phyloP scores from a whole-genome alignment of 2,888 invertebrate species.

The Danaus chrysippus region DNA sequence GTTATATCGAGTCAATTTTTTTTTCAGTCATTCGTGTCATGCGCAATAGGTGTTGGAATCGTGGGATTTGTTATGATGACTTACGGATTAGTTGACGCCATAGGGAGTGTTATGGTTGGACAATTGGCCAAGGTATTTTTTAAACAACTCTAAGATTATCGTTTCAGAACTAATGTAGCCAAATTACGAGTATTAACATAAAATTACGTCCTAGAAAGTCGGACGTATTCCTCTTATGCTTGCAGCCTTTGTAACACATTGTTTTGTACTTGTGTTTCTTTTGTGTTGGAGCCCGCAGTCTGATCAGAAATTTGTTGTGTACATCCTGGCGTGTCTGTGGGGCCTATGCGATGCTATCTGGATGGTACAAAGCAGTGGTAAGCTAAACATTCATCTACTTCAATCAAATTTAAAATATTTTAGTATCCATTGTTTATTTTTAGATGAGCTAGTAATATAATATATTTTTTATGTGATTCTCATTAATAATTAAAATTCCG shows the following conservation, averaged over 20 bases:
- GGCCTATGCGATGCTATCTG: constrained; percentile 82
- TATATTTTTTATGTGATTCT: too few species aligned
- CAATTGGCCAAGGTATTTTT: constrained; percentile 57
- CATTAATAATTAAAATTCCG: too few species aligned
- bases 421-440: background rate
- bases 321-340: constrained; percentile 80
- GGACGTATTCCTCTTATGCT: constrained; percentile 75
- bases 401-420: background rate
- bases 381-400: constrained; percentile 28
- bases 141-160: too few species aligned
- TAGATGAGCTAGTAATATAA: background rate
- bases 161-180: too few species aligned
- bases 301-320: constrained; percentile 69
- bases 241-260: constrained; percentile 75
- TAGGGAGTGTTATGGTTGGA: constrained; percentile 75
- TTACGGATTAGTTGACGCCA: constrained; percentile 80
- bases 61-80: constrained; percentile 85
- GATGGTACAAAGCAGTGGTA: constrained; percentile 83
- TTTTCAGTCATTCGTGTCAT: constrained; percentile 77
- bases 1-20: too few species aligned
- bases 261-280: constrained; percentile 72
- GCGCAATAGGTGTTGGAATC: constrained; percentile 80
- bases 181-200: too few species aligned
- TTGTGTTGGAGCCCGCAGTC: constrained; percentile 80
- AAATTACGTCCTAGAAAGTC: too few species aligned